Percentiles rank a stretch among this genome's conserved stretches.
These are phyloP conservation scores for Netelia inedita DNA, from an alignment of 2,888 invertebrate genomes.

Conservation along the genomic window DNA sequence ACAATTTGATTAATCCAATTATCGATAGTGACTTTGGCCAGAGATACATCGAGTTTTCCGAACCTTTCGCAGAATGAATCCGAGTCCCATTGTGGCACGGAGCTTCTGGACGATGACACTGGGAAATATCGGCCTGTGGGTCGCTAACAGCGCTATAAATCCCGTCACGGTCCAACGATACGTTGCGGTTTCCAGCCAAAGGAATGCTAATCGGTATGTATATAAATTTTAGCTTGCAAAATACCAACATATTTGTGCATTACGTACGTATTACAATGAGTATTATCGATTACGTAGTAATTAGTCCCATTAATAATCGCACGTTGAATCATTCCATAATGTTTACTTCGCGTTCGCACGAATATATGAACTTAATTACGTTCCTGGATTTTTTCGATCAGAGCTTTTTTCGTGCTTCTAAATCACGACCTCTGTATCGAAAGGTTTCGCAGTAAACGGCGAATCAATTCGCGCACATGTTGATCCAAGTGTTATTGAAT, in stretches of 20 bases:
- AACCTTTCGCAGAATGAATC: slow-evolving; percentile 86
- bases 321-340: too few species aligned
- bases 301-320: too few species aligned
- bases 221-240: neutral
- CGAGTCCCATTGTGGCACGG: slow-evolving; percentile 86
- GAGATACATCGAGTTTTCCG: neutral
- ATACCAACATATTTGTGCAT: too few species aligned
- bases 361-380: too few species aligned
- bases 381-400: too few species aligned
- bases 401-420: too few species aligned
- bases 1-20: slow-evolving; percentile 37
- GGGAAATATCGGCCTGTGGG: slow-evolving; percentile 87
- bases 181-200: slow-evolving; percentile 84
- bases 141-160: slow-evolving; percentile 86
- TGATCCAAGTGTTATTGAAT: slow-evolving; percentile 21
- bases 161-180: slow-evolving; percentile 88
- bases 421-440: too few species aligned
- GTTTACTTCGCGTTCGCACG: too few species aligned
- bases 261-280: too few species aligned
- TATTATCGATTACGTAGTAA: too few species aligned
- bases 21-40: slow-evolving; percentile 1
- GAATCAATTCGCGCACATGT: neutral
- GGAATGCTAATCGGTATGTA: slow-evolving; percentile 85
- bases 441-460: too few species aligned
- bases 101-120: slow-evolving; percentile 87